phyloP scores from a whole-genome alignment of 2,888 invertebrate species.

The Chymomyza caudatula region DNA sequence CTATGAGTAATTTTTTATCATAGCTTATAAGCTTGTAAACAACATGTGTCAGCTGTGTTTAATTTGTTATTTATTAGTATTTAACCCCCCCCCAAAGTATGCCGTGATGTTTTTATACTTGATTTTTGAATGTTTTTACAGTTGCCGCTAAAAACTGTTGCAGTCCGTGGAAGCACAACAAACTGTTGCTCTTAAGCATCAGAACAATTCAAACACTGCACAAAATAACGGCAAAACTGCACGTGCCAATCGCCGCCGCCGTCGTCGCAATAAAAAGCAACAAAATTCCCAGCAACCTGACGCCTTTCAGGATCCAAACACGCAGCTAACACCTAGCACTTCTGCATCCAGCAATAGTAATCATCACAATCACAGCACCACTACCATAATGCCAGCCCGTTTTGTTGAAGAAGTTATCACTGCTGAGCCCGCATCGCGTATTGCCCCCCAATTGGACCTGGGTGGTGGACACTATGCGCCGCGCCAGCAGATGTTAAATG shows the following conservation, averaged over 20 bases:
- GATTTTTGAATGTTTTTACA: not conserved
- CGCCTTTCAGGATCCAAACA: conserved; percentile 42
- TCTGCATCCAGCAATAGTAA: conserved; percentile 23
- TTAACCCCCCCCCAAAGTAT: not conserved
- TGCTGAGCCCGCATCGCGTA: conserved; percentile 68
- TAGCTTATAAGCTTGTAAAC: too few relatives aligned
- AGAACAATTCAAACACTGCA: conserved; percentile 32
- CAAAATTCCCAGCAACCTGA: conserved; percentile 63
- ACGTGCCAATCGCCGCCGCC: conserved; percentile 72
- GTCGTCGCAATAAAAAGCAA: conserved; percentile 70
- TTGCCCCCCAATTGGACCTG: conserved; percentile 70
- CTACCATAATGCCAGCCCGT: conserved; percentile 83
- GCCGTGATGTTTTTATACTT: conserved; percentile 1
- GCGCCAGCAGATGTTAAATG: conserved; percentile 72
- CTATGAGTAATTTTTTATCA: not conserved
- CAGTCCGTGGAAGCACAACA: conserved; percentile 62
- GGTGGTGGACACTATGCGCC: conserved; percentile 67
- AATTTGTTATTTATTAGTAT: too few relatives aligned
- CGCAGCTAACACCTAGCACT: conserved; percentile 55
- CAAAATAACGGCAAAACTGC: conserved; percentile 63
- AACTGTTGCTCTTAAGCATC: conserved; percentile 54
- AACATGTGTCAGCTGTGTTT: too few relatives aligned
- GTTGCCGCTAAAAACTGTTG: conserved; percentile 53
- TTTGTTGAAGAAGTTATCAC: conserved; percentile 80
- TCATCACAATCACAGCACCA: conserved; percentile 16